phyloP scores from a whole-genome alignment of 2,888 invertebrate species.

The Drosophila multiciliata region DNA sequence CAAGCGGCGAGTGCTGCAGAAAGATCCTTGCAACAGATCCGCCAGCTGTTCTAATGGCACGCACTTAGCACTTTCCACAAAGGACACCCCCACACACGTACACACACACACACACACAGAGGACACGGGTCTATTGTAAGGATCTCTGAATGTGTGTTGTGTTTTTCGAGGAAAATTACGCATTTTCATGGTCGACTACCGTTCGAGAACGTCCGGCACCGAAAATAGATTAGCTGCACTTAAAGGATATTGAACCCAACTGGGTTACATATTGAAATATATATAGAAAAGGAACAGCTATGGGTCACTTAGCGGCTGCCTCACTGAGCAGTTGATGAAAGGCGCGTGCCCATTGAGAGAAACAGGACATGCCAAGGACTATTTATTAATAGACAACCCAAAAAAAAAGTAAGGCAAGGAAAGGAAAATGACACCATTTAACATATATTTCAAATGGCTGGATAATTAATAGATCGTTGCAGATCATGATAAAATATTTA shows the following conservation, averaged over 20 bases:
- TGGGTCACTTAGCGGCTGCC: conserved; percentile 49
- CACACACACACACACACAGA: conserved; percentile 6
- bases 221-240: conserved; percentile 71
- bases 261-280: not conserved
- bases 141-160: conserved; percentile 22
- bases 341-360: conserved; percentile 56
- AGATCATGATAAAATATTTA: not conserved
- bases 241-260: conserved; percentile 73
- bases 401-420: not conserved
- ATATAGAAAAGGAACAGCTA: conserved; percentile 26
- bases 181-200: conserved; percentile 79
- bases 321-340: conserved; percentile 34
- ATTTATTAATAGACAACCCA: conserved; percentile 12
- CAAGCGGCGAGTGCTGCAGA: conserved; percentile 2
- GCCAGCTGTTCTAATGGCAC: conserved; percentile 76
- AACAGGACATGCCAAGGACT: conserved; percentile 9
- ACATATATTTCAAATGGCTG: not conserved
- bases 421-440: not conserved
- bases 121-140: conserved; percentile 30
- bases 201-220: conserved; percentile 47
- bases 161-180: conserved; percentile 72
- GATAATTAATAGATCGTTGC: not conserved
- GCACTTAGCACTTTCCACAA: conserved; percentile 71
- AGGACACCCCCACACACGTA: conserved; percentile 67
- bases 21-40: conserved; percentile 30